Conservation (phyloP, 2,888 invertebrate species). For the Drosophila mercatorum region DNA sequence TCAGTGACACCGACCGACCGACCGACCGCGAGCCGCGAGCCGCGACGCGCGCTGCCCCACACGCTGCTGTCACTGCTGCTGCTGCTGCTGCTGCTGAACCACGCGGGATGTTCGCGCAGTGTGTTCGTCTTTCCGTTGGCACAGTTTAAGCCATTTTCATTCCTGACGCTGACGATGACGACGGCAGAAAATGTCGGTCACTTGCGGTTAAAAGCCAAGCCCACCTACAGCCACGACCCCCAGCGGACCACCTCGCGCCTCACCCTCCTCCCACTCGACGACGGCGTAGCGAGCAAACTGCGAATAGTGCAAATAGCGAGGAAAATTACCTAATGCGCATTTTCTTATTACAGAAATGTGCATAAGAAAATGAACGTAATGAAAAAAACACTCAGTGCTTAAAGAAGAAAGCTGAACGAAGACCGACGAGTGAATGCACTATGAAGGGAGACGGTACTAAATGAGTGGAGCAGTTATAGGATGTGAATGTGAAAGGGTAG, state of each 20-base stretch:
- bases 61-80: neutral
- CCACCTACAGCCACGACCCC: neutral
- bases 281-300: slow-evolving; percentile 56
- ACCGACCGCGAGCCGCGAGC: neutral
- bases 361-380: slow-evolving; percentile 77
- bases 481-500: too few relatives aligned
- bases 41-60: neutral
- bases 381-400: slow-evolving; percentile 62
- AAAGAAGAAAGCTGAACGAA: neutral
- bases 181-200: slow-evolving; percentile 76
- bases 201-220: slow-evolving; percentile 69
- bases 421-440: neutral
- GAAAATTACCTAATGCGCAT: slow-evolving; percentile 80
- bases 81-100: neutral
- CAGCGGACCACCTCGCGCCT: neutral
- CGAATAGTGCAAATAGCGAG: slow-evolving; percentile 79
- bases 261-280: too few relatives aligned
- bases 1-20: slow-evolving; percentile 65
- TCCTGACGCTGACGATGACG: slow-evolving; percentile 42
- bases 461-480: too few relatives aligned
- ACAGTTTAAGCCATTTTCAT: slow-evolving; percentile 74
- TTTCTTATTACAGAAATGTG: slow-evolving; percentile 78
- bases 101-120: slow-evolving; percentile 22
- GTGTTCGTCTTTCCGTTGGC: slow-evolving; percentile 75
- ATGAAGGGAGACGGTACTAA: neutral